A percentile compares a stretch with the other conserved stretches of the same genome.
Conservation (phyloP, 2,888 invertebrate genomes). For the Volucella inflata region DNA sequence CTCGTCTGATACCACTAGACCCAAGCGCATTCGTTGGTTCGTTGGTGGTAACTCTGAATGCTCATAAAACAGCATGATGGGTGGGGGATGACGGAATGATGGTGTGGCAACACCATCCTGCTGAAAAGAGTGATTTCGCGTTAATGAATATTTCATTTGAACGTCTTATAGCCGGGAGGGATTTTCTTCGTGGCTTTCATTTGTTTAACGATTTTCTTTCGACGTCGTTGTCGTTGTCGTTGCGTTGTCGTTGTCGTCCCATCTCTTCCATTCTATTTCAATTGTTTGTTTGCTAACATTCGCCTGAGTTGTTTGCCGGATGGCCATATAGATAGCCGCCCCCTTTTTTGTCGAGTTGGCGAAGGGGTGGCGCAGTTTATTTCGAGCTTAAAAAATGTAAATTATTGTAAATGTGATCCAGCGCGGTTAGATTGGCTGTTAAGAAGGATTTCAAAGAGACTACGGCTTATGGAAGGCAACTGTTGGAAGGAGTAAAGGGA, state of each 20-base stretch:
- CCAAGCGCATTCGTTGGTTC: conserved; percentile 56
- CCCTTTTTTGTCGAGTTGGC: conserved; percentile 9
- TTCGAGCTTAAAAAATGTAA: conserved; percentile 79
- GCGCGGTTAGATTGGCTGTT: conserved; percentile 78
- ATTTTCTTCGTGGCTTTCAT: conserved; percentile 74
- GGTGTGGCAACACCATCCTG: conserved; percentile 50
- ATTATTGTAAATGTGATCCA: conserved; percentile 80
- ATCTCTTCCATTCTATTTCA: conserved; percentile 48
- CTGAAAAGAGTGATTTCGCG: conserved; percentile 76
- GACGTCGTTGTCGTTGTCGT: conserved; percentile 39
- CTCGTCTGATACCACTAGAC: conserved; percentile 49
- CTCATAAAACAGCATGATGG: conserved; percentile 62
- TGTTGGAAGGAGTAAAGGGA: conserved; percentile 38
- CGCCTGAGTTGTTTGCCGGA: conserved; percentile 72
- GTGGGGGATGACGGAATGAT: background rate
- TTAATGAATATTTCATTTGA: conserved; percentile 81
- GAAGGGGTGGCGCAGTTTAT: conserved; percentile 75
- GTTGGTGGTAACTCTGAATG: conserved; percentile 52
- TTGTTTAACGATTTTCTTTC: conserved; percentile 75
- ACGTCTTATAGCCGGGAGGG: conserved; percentile 73
- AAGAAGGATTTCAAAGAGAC: conserved; percentile 77
- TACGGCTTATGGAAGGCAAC: conserved; percentile 66
- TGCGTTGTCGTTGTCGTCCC: conserved; percentile 24
- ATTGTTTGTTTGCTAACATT: conserved; percentile 73
- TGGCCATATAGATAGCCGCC: conserved; percentile 72